Conservation (phyloP, 2,888 invertebrate genomes). For the Cantharis flavilabris region DNA sequence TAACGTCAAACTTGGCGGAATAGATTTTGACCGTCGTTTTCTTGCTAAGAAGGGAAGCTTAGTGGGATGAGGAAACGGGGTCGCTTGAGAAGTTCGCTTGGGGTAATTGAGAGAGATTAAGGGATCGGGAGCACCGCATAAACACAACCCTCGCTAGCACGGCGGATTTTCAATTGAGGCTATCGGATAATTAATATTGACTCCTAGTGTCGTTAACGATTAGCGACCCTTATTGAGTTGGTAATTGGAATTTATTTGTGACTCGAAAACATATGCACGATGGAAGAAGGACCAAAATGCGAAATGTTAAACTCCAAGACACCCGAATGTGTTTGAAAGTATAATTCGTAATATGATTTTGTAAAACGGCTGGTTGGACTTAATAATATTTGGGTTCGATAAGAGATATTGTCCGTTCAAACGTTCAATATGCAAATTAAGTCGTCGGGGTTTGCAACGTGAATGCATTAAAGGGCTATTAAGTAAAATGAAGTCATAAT, state of each 20-base stretch:
- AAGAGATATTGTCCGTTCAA: constrained; percentile 14
- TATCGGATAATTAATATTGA: constrained; percentile 53
- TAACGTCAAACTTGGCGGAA: constrained; percentile 9
- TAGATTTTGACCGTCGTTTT: constrained; percentile 14
- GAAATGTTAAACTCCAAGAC: not conserved
- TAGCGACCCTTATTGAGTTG: constrained; percentile 40
- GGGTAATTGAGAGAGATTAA: constrained; percentile 54
- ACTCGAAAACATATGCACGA: not conserved
- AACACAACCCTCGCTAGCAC: constrained; percentile 49
- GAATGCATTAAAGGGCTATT: constrained; percentile 20
- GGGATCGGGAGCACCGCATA: constrained; percentile 53
- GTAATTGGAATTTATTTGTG: constrained; percentile 33
- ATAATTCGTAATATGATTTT: not conserved
- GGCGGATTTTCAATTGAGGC: constrained; percentile 52
- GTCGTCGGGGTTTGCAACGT: constrained; percentile 17
- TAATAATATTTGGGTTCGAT: not conserved
- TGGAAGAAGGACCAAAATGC: not conserved
- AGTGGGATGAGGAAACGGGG: constrained; percentile 34
- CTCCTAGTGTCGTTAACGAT: constrained; percentile 45
- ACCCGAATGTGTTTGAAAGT: not conserved
- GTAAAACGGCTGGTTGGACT: not conserved
- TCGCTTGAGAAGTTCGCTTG: constrained; percentile 42
- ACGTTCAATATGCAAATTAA: constrained; percentile 15
- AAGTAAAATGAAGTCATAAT: constrained; percentile 25
- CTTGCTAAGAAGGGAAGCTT: constrained; percentile 18